Conservation (phyloP, 1,140 invertebrate species). For the Cydia amplana region DNA sequence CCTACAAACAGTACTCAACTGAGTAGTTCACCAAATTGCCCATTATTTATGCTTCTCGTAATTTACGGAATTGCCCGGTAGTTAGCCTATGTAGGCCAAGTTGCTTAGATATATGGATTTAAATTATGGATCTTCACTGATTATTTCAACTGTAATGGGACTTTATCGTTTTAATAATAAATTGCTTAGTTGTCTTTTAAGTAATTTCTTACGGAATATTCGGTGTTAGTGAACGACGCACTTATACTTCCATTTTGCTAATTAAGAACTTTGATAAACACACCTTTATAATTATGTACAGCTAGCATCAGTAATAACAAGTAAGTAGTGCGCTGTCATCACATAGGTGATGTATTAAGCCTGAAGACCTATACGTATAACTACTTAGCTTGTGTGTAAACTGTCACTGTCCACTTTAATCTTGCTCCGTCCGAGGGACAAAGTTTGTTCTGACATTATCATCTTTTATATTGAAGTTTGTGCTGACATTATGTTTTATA, state of each 20-base stretch:
- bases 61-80: slow-evolving; percentile 20
- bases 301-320: neutral
- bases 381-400: slow-evolving; percentile 27
- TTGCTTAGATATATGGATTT: neutral
- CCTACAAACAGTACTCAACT: neutral
- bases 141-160: too few species aligned
- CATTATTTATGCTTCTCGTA: slow-evolving; percentile 19
- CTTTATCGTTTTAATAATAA: neutral
- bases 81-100: neutral
- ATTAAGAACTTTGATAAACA: neutral
- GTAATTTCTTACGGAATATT: too few species aligned
- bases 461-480: slow-evolving; percentile 52
- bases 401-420: slow-evolving; percentile 47
- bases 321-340: neutral
- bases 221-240: neutral
- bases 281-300: neutral
- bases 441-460: slow-evolving; percentile 49
- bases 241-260: neutral
- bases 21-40: slow-evolving; percentile 20
- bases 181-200: neutral
- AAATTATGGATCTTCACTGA: too few species aligned
- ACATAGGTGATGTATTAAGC: neutral
- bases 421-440: slow-evolving; percentile 38
- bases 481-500: slow-evolving; percentile 53
- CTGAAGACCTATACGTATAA: neutral